These are phyloP conservation scores for Leptinotarsa undecemlineata DNA, from an alignment of 1,140 invertebrate genomes.

Conservation along the genomic window DNA sequence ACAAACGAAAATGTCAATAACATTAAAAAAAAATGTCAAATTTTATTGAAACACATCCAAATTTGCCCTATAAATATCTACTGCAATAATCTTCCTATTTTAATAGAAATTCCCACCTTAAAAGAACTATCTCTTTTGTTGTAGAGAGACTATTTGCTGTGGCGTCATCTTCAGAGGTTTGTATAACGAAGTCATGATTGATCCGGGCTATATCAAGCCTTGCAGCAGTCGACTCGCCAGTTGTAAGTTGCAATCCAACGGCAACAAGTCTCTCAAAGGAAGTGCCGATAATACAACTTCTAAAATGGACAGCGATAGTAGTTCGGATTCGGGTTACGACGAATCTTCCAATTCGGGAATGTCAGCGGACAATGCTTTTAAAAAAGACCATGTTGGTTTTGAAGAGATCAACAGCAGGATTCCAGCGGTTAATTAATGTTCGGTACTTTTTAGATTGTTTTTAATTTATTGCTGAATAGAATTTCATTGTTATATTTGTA, in stretches of 20 bases:
- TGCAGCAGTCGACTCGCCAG: constrained; percentile 57
- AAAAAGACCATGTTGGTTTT: constrained; percentile 47
- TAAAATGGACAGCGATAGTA: constrained; percentile 61
- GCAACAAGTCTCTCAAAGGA: constrained; percentile 9
- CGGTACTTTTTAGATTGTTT: constrained; percentile 47
- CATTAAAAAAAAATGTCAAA: too few species aligned
- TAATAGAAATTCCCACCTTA: not conserved
- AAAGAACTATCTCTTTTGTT: constrained; percentile 42
- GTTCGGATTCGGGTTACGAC: constrained; percentile 68
- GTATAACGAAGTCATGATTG: constrained; percentile 68
- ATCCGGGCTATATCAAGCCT: constrained; percentile 65
- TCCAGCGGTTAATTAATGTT: constrained; percentile 16
- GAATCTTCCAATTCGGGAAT: constrained; percentile 62
- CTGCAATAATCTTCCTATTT: too few species aligned
- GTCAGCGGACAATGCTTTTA: constrained; percentile 12
- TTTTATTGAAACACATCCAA: too few species aligned
- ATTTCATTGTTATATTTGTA: constrained; percentile 40
- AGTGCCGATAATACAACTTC: constrained; percentile 26
- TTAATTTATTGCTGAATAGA: constrained; percentile 48
- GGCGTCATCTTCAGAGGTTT: constrained; percentile 72
- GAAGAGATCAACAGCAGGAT: constrained; percentile 38
- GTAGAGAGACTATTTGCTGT: constrained; percentile 73
- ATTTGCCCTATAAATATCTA: too few species aligned
- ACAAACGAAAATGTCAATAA: too few species aligned
- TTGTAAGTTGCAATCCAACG: constrained; percentile 38